phyloP scores from a whole-genome alignment of 2,113 vertebrate species.

The Polyodon spathula region DNA sequence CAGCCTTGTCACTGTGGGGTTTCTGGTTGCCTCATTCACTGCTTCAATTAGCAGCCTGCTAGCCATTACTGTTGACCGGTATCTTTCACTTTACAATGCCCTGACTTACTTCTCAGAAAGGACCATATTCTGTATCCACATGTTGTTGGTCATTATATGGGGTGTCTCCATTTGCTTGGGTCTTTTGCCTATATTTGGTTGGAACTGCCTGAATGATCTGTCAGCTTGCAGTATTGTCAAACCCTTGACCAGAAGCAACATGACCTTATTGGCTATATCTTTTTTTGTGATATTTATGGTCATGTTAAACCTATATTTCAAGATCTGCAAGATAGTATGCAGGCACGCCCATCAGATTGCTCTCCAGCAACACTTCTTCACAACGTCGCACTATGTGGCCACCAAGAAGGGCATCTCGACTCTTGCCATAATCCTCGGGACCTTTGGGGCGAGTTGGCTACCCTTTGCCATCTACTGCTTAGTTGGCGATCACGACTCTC shows the following conservation, averaged over 20 bases:
- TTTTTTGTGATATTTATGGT: slow-evolving; percentile 84
- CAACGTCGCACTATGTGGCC: slow-evolving; percentile 81
- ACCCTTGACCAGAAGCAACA: slow-evolving; percentile 80
- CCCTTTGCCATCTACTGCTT: slow-evolving; percentile 95
- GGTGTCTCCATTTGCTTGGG: slow-evolving; percentile 81
- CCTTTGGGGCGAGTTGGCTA: slow-evolving; percentile 93
- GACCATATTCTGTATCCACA: slow-evolving; percentile 79
- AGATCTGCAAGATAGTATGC: slow-evolving; percentile 95
- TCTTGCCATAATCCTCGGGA: slow-evolving; percentile 86
- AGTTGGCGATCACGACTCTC: slow-evolving; percentile 77
- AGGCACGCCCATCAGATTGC: slow-evolving; percentile 94
- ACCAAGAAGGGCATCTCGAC: slow-evolving; percentile 92
- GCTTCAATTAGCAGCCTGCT: slow-evolving; percentile 92
- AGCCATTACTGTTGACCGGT: slow-evolving; percentile 93
- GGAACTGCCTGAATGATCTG: slow-evolving; percentile 82
- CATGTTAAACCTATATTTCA: slow-evolving; percentile 88
- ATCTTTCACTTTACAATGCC: slow-evolving; percentile 91
- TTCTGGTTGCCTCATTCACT: slow-evolving; percentile 88
- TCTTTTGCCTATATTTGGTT: slow-evolving; percentile 82
- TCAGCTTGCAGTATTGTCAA: slow-evolving; percentile 80
- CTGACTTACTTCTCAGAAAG: slow-evolving; percentile 92
- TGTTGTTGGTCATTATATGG: slow-evolving; percentile 82
- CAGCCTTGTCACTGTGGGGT: slow-evolving; percentile 87
- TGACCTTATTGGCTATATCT: slow-evolving; percentile 73
- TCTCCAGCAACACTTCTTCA: slow-evolving; percentile 93